Percentiles rank a stretch among this genome's conserved stretches.
Evolutionary conservation across 1,140 invertebrate species (phyloP).

Genomic region (Dolichoris vasculosae): DNA sequence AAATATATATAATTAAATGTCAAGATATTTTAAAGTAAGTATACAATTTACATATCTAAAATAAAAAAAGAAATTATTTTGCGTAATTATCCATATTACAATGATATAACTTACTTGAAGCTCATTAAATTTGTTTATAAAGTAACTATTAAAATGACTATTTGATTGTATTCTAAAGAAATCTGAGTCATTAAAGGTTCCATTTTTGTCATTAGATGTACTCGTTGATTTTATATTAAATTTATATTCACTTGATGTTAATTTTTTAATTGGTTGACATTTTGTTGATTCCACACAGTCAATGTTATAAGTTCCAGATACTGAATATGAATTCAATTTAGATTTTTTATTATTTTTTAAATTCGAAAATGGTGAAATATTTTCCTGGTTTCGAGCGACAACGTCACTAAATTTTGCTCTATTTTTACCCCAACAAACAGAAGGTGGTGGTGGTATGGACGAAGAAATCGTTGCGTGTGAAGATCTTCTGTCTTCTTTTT

Average conservation of each 20-base stretch:
- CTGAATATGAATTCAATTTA: slow-evolving; percentile 49
- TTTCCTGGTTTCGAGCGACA: slow-evolving; percentile 73
- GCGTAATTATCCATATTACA: too few species aligned
- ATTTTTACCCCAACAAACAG: slow-evolving; percentile 74
- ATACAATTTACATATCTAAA: too few species aligned
- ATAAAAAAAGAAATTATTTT: too few species aligned
- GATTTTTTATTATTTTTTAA: slow-evolving; percentile 54
- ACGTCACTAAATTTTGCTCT: slow-evolving; percentile 77
- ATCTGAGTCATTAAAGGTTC: slow-evolving; percentile 51
- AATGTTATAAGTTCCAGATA: slow-evolving; percentile 10
- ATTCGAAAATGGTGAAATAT: slow-evolving; percentile 57
- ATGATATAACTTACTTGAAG: slow-evolving; percentile 56
- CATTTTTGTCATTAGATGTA: slow-evolving; percentile 53
- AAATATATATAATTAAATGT: neutral
- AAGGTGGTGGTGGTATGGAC: slow-evolving; percentile 61
- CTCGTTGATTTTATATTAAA: slow-evolving; percentile 53
- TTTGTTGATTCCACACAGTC: slow-evolving; percentile 55
- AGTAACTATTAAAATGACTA: slow-evolving; percentile 65
- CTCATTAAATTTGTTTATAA: slow-evolving; percentile 66
- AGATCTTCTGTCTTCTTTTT: slow-evolving; percentile 61
- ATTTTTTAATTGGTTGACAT: slow-evolving; percentile 55
- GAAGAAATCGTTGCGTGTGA: slow-evolving; percentile 41
- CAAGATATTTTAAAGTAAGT: too few species aligned
- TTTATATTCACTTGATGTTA: slow-evolving; percentile 57
- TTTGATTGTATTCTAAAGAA: slow-evolving; percentile 56